phyloP scores from a whole-genome alignment of 2,113 vertebrate species.

The Fulica atra region DNA sequence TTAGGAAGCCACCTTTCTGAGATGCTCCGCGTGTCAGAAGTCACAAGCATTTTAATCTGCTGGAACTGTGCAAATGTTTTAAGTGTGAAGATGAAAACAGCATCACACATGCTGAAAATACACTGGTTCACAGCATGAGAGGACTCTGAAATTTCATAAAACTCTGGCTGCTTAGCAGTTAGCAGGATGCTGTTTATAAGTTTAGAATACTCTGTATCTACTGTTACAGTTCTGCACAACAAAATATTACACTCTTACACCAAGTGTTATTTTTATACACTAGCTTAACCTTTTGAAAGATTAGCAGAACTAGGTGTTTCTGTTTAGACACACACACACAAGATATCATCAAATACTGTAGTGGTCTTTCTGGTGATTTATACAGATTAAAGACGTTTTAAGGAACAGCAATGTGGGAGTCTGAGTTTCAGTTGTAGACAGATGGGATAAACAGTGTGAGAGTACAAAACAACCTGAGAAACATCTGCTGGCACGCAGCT shows the following conservation, averaged over 20 bases:
- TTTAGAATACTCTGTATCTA: accelerated
- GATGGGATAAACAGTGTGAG: not conserved
- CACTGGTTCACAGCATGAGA: not conserved
- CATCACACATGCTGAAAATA: not conserved
- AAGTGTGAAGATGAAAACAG: not conserved
- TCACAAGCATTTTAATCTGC: not conserved
- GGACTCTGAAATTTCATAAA: not conserved
- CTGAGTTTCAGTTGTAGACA: not conserved
- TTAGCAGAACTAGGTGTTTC: not conserved
- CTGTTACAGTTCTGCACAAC: not conserved
- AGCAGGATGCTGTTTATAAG: not conserved
- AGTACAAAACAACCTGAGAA: not conserved
- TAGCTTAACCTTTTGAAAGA: not conserved
- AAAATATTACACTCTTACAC: not conserved
- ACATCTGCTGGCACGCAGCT: not conserved
- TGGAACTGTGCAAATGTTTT: too few relatives aligned
- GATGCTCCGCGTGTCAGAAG: not conserved
- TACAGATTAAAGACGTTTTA: not conserved
- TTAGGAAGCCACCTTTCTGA: not conserved
- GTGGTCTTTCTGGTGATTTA: not conserved
- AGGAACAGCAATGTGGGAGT: not conserved
- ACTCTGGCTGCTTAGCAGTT: not conserved
- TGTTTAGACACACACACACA: not conserved
- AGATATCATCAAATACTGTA: not conserved
- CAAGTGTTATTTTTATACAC: not conserved